Percentiles rank a stretch among this genome's conserved stretches.
These are phyloP conservation scores for Otolemur crassicaudatus DNA, from an alignment of 2,797 vertebrate species.

Conservation along the genomic window DNA sequence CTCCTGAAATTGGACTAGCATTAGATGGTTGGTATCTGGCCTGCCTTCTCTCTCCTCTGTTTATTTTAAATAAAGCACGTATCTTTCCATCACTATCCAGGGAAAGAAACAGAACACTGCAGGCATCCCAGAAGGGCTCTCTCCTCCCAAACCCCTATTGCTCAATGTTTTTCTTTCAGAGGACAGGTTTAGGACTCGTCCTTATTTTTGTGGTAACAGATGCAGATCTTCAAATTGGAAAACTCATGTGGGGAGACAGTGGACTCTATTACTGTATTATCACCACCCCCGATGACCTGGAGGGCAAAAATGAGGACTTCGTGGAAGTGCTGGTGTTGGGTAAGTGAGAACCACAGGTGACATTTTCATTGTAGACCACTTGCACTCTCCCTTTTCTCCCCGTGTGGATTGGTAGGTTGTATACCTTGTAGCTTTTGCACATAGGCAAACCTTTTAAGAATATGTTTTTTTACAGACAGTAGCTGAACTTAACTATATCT, in stretches of 20 bases:
- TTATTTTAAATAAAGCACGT: background rate
- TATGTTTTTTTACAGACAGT: background rate
- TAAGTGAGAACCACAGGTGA: conserved; percentile 82
- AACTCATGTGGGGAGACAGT: conserved; percentile 98
- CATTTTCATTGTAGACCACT: background rate
- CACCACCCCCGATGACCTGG: conserved; percentile 94
- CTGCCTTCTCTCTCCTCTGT: background rate
- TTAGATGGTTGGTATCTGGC: background rate
- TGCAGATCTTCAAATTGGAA: conserved; percentile 96
- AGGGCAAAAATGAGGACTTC: conserved; percentile 95
- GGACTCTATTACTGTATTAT: conserved; percentile 97
- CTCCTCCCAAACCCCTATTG: rapidly evolving
- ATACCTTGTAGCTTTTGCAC: background rate
- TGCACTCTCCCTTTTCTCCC: background rate
- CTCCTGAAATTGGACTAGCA: background rate
- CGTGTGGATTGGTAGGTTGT: background rate
- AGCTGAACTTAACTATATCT: background rate
- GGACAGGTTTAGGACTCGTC: background rate
- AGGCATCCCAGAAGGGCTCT: background rate
- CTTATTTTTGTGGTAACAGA: conserved; percentile 87
- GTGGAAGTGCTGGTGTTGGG: conserved; percentile 97
- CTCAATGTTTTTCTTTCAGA: background rate
- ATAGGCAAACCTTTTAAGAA: background rate
- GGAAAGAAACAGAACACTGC: background rate
- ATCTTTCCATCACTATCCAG: background rate